Conservation (phyloP, 2,888 invertebrate species). For the Hecatera dysodea region DNA sequence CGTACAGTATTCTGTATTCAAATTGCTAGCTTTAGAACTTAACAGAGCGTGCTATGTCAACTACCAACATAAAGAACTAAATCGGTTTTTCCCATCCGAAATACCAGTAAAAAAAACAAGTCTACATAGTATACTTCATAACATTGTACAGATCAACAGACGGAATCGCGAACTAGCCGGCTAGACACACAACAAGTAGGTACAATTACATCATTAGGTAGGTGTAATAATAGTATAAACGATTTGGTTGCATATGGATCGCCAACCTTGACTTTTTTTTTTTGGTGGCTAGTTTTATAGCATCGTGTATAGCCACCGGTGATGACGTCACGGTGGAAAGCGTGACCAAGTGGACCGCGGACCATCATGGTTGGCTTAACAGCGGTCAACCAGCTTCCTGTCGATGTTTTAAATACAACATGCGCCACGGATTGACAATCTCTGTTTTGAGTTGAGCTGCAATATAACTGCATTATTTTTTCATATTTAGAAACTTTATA, state of each 20-base stretch:
- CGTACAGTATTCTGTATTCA: neutral
- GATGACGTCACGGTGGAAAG: slow-evolving; percentile 58
- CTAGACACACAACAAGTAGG: slow-evolving; percentile 33
- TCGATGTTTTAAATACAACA: slow-evolving; percentile 23
- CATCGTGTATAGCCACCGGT: neutral
- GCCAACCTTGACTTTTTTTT: slow-evolving; percentile 53
- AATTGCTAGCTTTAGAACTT: neutral
- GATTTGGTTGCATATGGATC: slow-evolving; percentile 27
- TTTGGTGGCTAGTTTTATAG: too few species aligned
- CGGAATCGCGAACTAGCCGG: slow-evolving; percentile 3
- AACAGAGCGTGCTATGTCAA: neutral
- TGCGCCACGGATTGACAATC: slow-evolving; percentile 7
- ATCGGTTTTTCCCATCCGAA: neutral
- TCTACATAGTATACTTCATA: too few species aligned
- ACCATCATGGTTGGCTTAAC: slow-evolving; percentile 47
- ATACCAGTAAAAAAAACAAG: slow-evolving; percentile 4
- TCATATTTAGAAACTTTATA: too few species aligned
- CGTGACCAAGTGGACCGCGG: slow-evolving; percentile 44
- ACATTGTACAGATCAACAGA: slow-evolving; percentile 10
- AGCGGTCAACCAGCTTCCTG: slow-evolving; percentile 51
- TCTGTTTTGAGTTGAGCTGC: neutral
- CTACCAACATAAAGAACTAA: neutral
- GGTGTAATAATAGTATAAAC: slow-evolving; percentile 37
- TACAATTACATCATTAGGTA: slow-evolving; percentile 28
- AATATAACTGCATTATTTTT: neutral